Percentiles rank a stretch among this genome's conserved stretches.
phyloP scores from a whole-genome alignment of 2,797 vertebrate genomes.

The Hozukius guyotensis region DNA sequence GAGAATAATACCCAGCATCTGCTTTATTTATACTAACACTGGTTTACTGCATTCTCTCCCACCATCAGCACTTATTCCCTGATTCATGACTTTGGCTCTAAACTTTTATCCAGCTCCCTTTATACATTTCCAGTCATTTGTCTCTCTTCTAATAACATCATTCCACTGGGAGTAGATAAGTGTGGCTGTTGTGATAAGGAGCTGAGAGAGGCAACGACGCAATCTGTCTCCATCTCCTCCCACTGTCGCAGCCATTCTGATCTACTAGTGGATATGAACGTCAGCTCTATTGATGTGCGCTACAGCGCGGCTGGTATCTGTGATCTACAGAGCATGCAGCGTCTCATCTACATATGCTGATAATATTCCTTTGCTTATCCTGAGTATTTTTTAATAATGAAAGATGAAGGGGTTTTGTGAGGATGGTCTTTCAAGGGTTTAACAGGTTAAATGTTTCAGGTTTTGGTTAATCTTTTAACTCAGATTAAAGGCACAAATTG shows the following conservation, averaged over 20 bases:
- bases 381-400: slow-evolving; percentile 3
- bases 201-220: slow-evolving; percentile 44
- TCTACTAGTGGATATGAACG: slow-evolving; percentile 44
- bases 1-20: background rate
- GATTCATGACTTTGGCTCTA: slow-evolving; percentile 31
- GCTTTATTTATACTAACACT: background rate
- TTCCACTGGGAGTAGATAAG: slow-evolving; percentile 58
- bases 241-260: slow-evolving; percentile 51
- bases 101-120: slow-evolving; percentile 24
- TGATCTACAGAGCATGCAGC: slow-evolving; percentile 24
- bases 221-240: slow-evolving; percentile 68
- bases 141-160: slow-evolving; percentile 50
- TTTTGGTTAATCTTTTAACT: background rate
- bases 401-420: background rate
- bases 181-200: slow-evolving; percentile 64
- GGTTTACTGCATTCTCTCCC: background rate
- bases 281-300: slow-evolving; percentile 35
- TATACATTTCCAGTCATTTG: slow-evolving; percentile 28
- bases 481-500: background rate
- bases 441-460: background rate
- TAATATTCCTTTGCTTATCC: slow-evolving; percentile 4
- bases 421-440: background rate
- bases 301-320: slow-evolving; percentile 26
- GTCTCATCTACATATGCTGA: slow-evolving; percentile 10
- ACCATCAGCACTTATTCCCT: background rate